Evolutionary conservation across 37 sponge, comb jelly and placozoan genomes (phyloP).

Genomic region (Geodia barretti): DNA sequence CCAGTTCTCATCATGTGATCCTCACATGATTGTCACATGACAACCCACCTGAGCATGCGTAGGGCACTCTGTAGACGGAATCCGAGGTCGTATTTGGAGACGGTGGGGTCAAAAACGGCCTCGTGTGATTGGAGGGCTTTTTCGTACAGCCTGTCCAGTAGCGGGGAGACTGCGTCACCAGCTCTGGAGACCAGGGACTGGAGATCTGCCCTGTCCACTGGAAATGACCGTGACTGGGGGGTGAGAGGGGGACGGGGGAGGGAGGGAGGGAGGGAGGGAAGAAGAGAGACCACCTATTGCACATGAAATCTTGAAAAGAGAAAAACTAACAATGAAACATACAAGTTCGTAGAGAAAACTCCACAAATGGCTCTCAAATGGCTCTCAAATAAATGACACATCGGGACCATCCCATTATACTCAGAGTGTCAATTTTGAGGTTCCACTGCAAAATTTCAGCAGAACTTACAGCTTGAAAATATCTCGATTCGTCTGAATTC

Average conservation of each 20-base stretch:
- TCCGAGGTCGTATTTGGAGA: constrained; percentile 51
- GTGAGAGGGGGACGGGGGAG: background rate
- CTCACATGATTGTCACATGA: background rate
- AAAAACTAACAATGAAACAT: no score
- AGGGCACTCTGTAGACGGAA: constrained; percentile 57
- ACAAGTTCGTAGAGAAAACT: no score
- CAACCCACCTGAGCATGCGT: constrained; percentile 54
- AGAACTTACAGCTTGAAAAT: constrained; percentile 47
- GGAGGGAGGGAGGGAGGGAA: background rate
- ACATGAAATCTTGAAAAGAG: no score
- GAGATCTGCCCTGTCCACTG: constrained; percentile 37
- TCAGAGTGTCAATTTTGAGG: no score
- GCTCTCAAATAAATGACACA: no score
- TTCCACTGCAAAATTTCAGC: background rate
- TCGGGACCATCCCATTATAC: no score
- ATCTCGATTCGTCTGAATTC: constrained; percentile 41
- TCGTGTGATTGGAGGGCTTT: constrained; percentile 65
- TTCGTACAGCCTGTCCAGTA: constrained; percentile 66
- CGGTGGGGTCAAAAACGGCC: constrained; percentile 30
- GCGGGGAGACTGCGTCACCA: constrained; percentile 39
- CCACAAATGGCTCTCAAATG: no score
- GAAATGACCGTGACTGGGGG: constrained; percentile 36
- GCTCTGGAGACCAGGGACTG: constrained; percentile 56
- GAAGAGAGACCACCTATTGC: no score
- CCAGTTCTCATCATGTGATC: background rate